Conservation (phyloP, 2,797 vertebrate genomes). For the Gymnothorax javanicus region DNA sequence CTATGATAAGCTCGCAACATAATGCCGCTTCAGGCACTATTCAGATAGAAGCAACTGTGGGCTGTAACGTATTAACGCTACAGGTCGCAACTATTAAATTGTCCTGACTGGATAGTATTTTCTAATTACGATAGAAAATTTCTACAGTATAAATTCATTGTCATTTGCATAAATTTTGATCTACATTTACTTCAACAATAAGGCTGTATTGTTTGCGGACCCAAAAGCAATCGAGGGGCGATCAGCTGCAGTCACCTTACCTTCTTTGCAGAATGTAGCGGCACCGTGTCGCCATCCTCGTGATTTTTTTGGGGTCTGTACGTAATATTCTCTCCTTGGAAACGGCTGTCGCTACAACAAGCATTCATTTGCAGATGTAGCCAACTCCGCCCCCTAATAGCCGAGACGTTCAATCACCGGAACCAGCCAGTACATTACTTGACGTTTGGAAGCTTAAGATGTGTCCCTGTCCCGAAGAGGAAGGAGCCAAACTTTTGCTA, state of each 20-base stretch:
- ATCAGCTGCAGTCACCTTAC: neutral
- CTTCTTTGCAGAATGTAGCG: constrained; percentile 31
- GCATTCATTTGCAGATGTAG: neutral
- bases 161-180: neutral
- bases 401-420: neutral
- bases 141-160: neutral
- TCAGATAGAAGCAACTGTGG: no score
- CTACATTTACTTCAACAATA: neutral
- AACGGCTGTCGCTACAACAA: constrained; percentile 57
- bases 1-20: no score
- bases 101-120: no score
- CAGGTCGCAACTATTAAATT: no score
- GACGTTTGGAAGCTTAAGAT: neutral
- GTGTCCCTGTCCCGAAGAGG: neutral
- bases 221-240: neutral
- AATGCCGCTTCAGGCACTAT: no score
- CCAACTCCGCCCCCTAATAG: constrained; percentile 17
- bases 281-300: constrained; percentile 11
- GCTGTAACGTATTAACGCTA: no score
- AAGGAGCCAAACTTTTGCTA: no score
- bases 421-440: neutral
- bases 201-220: no score
- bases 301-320: neutral
- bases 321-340: constrained; percentile 34
- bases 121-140: neutral